Evolutionary conservation across 2,113 vertebrate species (phyloP), one percentile per base, ranked within the genome.

Genomic region (Okapia johnstoni): DNA sequence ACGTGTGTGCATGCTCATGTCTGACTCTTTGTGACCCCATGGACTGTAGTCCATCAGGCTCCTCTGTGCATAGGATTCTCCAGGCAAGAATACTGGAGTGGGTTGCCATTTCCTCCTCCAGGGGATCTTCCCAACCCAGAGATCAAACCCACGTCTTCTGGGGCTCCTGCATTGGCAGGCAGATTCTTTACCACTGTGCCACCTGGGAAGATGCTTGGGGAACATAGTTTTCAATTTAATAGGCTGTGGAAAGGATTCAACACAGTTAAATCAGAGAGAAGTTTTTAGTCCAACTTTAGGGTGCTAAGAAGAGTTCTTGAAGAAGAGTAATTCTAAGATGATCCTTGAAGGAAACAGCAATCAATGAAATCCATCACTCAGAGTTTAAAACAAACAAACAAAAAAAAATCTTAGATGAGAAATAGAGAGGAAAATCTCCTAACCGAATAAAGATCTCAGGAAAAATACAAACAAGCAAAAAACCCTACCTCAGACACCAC

Each of bases 341-440:
- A 70, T 40, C 55, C n/a, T 73, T 17, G 16, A 77, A 90, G 48
- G 25, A 63, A 79, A 91, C 54, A 93, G 2, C 33, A 88, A 52
- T 63, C 58, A 30, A 70, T 58, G 46, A 80, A 48, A 80, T 58
- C 6, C 36, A 23, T 85, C 12, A 7, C 8, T 84, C 43, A 52
- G 23, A 63, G 2, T 76, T 60, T 28, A 90, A 89, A 92, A 93
- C 77, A 46, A 83, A 94, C 91, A 46, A 83, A 94, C 91, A 90
- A 33, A 21, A 19, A 33, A n/a, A 4, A 70, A 13, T 46, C 15
- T 50, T n/a, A 88, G 19, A 83, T 7, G 48, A 92, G 3, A 15
- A 88, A 85, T 40, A 80, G 4, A 50, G 15, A 70, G 13, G 48
- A 60, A 92, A 76, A 55, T n/a, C 28, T 54, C 43, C 40, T 87